phyloP scores from a whole-genome alignment of 2,888 invertebrate species.

The Ditula angustiorana region DNA sequence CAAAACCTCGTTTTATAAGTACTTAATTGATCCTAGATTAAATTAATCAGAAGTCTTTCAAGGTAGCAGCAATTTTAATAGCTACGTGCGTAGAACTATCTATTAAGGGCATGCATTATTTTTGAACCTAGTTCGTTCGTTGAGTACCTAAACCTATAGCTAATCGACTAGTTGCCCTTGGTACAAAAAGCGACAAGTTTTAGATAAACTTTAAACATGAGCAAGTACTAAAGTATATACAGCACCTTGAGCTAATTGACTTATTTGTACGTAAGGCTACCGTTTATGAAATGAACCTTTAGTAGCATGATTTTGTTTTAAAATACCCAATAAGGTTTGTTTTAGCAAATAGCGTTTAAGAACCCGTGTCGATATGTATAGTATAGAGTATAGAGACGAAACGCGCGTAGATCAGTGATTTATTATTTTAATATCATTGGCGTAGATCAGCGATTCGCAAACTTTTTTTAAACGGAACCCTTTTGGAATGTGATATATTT shows the following conservation, averaged over 20 bases:
- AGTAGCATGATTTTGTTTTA: too few relatives aligned
- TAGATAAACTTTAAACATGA: conserved; percentile 40
- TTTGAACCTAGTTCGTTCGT: conserved; percentile 34
- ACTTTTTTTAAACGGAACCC: too few relatives aligned
- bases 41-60: conserved; percentile 3
- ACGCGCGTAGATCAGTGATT: too few relatives aligned
- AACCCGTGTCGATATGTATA: too few relatives aligned
- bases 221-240: conserved; percentile 14
- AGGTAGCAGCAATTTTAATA: conserved; percentile 15
- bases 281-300: too few relatives aligned
- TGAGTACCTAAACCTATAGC: too few relatives aligned
- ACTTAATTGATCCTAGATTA: neutral
- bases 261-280: neutral
- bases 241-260: conserved; percentile 35
- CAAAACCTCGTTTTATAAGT: neutral
- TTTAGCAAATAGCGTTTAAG: too few relatives aligned
- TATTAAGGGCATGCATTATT: conserved; percentile 42
- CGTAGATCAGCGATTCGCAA: too few relatives aligned
- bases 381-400: too few relatives aligned
- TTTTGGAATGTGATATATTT: too few relatives aligned
- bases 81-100: conserved; percentile 18
- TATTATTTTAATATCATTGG: too few relatives aligned
- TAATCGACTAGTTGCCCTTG: conserved; percentile 51
- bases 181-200: conserved; percentile 44
- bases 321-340: too few relatives aligned